Base-by-base conservation (phyloP, 23 tunicate genomes). In the Styela clava region DNA sequence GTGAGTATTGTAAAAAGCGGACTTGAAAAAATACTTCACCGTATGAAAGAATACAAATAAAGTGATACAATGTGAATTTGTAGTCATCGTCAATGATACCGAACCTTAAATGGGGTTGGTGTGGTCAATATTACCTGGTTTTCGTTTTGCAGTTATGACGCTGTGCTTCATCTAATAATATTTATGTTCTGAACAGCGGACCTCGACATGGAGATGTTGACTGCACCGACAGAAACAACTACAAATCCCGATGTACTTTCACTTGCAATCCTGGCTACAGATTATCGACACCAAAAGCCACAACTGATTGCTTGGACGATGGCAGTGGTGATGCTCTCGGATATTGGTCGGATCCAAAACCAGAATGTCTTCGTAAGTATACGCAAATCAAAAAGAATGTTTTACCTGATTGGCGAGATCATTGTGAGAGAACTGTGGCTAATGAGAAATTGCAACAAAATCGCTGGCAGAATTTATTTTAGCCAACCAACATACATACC, bases 281-380 rank as follows among this genome's bases (percentile, higher is more conserved):
- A 44, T 44, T 44, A 76, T 76, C 81, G 7, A 76, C 18, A 52
- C 81, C 81, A 20, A 36, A 76, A 24, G 65, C 27, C 24, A 76
- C 64, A 26, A 76, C 81, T 21, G 81, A 31, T 44, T 87, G 86
- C 34, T 34, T 67, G 9, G 83, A 64, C 22, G 71, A 64, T 31
- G 91, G 74, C 12, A 72, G 61, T n/a, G 86, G 86, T 29, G 86
- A 83, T 37, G 77, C 71, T 2, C 16, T 79, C 30, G 91, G 91
- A 35, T 30, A 16, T 3, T 87, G 91, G 91, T 69, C 77, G 63
- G 31, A 35, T 2, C 91, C 91, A 63, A 34, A 79, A 20, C 86
- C 91, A 5, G 21, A 37, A 27, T 87, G 91, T 51, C 74, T 61
- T 62, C 78, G 91, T 87, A 82, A 73, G 81, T 72, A 32, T 74